Percentiles rank a stretch among this genome's conserved stretches.
phyloP scores from a whole-genome alignment of 2,113 vertebrate species.

The Condylura cristata region DNA sequence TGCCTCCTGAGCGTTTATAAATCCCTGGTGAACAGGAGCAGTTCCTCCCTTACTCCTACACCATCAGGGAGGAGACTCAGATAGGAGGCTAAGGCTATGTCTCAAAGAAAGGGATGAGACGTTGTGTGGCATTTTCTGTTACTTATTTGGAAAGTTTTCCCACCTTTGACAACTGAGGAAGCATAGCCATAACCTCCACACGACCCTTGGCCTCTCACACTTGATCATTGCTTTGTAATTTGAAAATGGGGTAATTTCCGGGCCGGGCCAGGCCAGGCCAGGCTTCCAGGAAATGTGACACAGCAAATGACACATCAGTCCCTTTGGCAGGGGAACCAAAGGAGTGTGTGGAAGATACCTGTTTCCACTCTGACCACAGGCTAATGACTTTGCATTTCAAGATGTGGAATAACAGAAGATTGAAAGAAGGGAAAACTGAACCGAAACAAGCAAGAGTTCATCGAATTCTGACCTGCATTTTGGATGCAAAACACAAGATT shows the following conservation, averaged over 20 bases:
- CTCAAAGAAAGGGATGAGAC: background rate
- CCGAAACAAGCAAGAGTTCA: background rate
- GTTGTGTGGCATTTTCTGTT: conserved; percentile 18
- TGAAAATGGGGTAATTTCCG: conserved; percentile 60
- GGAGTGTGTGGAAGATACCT: conserved; percentile 7
- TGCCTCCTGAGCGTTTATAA: conserved; percentile 21
- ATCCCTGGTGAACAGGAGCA: background rate
- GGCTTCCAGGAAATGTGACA: conserved; percentile 44
- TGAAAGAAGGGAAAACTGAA: background rate
- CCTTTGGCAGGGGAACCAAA: conserved; percentile 41
- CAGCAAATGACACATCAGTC: conserved; percentile 37
- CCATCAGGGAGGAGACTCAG: background rate
- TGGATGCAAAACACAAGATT: background rate
- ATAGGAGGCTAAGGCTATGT: background rate
- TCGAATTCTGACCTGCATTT: conserved; percentile 7
- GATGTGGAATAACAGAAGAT: conserved; percentile 18
- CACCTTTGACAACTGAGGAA: conserved; percentile 33
- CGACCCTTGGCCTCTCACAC: background rate
- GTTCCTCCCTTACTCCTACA: background rate
- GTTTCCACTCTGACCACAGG: background rate
- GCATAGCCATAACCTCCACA: background rate
- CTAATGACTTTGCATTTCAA: conserved; percentile 19
- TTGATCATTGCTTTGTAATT: conserved; percentile 41
- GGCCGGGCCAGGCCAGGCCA: background rate
- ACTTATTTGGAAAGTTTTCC: conserved; percentile 17